A percentile compares a stretch with the other conserved stretches of the same genome.
phyloP scores from a whole-genome alignment of 2,888 invertebrate species.

The Hermodice carunculata region DNA sequence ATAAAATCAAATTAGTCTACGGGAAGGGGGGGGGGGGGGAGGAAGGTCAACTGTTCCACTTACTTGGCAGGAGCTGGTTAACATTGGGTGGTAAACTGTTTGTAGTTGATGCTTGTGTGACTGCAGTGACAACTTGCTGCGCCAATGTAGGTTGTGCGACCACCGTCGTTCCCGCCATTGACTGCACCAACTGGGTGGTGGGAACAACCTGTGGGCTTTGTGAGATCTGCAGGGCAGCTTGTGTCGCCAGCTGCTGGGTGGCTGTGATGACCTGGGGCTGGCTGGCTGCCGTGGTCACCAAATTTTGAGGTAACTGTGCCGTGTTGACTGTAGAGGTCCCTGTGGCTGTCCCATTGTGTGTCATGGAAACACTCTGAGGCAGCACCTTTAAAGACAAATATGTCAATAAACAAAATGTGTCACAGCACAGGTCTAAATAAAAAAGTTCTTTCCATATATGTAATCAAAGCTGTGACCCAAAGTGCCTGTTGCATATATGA shows the following conservation, averaged over 20 bases:
- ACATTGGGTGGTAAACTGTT: conserved; percentile 38
- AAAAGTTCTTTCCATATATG: too few species aligned
- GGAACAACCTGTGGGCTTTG: background rate
- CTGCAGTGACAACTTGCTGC: background rate
- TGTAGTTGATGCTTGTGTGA: background rate
- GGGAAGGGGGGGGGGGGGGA: too few species aligned
- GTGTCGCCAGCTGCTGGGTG: conserved; percentile 5
- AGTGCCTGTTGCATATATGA: too few species aligned
- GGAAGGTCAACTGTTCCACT: conserved; percentile 9
- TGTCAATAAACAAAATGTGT: too few species aligned
- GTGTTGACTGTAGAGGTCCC: background rate
- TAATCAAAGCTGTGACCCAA: too few species aligned
- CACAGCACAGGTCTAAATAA: too few species aligned
- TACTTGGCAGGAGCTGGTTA: conserved; percentile 47
- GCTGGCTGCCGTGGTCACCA: background rate
- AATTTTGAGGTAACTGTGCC: background rate
- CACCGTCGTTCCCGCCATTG: background rate
- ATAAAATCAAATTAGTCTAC: too few species aligned
- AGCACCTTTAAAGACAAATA: too few species aligned
- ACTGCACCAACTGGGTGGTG: background rate
- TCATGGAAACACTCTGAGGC: too few species aligned
- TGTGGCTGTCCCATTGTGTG: too few species aligned
- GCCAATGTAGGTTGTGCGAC: background rate
- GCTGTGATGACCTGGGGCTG: background rate
- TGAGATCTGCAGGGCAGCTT: background rate